A percentile compares a stretch with the other conserved stretches of the same genome.
Evolutionary conservation across 2,888 invertebrate species (phyloP).

Genomic region (Nowickia ferox): DNA sequence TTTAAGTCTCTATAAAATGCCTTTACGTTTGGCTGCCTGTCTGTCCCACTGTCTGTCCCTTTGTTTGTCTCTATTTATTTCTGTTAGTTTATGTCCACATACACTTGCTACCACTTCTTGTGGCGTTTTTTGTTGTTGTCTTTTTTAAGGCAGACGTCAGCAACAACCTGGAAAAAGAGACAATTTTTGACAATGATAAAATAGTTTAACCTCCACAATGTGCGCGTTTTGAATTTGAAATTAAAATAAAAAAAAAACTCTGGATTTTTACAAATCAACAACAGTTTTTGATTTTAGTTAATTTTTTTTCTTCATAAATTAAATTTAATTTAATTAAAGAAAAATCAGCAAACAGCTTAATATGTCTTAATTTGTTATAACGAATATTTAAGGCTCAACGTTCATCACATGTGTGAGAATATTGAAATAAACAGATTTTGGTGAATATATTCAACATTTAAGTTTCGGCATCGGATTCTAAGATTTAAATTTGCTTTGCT

Average conservation of each 20-base stretch:
- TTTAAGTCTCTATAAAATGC: conserved; percentile 26
- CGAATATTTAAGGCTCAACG: not conserved
- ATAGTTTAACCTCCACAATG: conserved; percentile 81
- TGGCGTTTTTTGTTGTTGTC: conserved; percentile 20
- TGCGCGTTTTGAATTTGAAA: conserved; percentile 82
- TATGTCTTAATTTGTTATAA: not conserved
- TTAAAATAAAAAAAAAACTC: conserved; percentile 65
- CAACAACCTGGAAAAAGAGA: conserved; percentile 75
- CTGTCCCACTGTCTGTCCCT: not conserved
- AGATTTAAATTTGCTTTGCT: too few species aligned
- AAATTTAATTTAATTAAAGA: conserved; percentile 18
- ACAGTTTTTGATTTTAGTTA: conserved; percentile 50
- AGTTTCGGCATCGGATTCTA: too few species aligned
- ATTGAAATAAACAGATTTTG: not conserved
- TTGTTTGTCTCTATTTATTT: conserved; percentile 14
- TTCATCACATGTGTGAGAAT: not conserved
- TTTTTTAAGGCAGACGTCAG: conserved; percentile 50
- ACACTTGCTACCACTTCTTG: conserved; percentile 62
- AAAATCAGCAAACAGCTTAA: conserved; percentile 23
- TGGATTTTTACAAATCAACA: conserved; percentile 47
- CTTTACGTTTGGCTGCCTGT: conserved; percentile 29
- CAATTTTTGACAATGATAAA: conserved; percentile 82
- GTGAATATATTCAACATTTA: too few species aligned
- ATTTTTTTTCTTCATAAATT: conserved; percentile 31
- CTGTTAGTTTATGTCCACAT: conserved; percentile 41